Conservation (phyloP, 1,140 invertebrate genomes). For the Aphis craccivora region DNA sequence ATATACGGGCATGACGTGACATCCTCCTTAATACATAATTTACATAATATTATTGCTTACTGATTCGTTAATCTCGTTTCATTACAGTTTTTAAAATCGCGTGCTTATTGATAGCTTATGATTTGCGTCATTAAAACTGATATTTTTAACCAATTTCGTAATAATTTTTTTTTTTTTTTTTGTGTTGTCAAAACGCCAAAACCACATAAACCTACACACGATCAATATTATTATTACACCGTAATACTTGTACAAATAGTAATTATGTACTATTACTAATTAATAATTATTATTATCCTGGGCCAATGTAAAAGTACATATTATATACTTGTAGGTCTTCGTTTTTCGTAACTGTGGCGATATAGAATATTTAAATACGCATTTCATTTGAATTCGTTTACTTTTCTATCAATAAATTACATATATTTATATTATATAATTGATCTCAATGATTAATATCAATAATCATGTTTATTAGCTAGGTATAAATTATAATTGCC, state of each 20-base stretch:
- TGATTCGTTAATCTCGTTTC: no score
- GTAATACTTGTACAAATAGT: neutral
- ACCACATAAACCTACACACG: neutral
- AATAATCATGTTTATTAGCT: neutral
- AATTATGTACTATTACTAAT: neutral
- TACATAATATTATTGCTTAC: no score
- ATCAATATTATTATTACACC: neutral
- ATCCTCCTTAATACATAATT: no score
- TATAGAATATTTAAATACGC: neutral
- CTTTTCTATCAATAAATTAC: neutral
- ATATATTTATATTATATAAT: neutral
- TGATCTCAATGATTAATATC: neutral
- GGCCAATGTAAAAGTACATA: no score
- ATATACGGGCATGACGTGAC: no score
- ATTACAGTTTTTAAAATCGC: no score
- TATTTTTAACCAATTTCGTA: neutral
- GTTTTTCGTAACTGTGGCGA: neutral
- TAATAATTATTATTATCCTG: neutral
- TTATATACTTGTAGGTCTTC: neutral
- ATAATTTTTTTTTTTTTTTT: neutral
- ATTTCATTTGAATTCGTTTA: neutral
- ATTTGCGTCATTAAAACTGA: no score
- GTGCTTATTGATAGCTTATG: no score
- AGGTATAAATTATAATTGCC: neutral
- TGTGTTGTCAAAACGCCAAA: neutral